A percentile compares a stretch with the other conserved stretches of the same genome.
Evolutionary conservation across 1,140 invertebrate genomes (phyloP).

Genomic region (Drosophila pseudoobscura): DNA sequence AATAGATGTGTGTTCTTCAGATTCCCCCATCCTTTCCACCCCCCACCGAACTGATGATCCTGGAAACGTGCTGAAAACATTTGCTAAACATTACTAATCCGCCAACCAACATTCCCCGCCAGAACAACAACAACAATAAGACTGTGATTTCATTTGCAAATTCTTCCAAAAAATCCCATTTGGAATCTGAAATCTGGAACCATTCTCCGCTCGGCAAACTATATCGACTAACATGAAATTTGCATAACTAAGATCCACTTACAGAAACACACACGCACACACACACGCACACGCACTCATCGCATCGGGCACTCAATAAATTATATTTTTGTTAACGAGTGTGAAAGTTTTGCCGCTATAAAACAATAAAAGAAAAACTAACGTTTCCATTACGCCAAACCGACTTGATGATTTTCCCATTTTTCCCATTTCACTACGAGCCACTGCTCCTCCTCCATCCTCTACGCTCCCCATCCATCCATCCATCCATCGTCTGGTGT

Average conservation of each 20-base stretch:
- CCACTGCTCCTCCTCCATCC: slow-evolving; percentile 8
- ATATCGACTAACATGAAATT: slow-evolving; percentile 22
- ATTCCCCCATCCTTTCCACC: neutral
- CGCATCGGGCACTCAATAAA: slow-evolving; percentile 14
- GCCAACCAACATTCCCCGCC: too few relatives aligned
- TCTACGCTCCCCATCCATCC: neutral
- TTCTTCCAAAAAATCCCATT: neutral
- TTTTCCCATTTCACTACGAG: neutral
- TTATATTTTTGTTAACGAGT: slow-evolving; percentile 56
- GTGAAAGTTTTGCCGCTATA: slow-evolving; percentile 69
- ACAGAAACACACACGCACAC: slow-evolving; percentile 3
- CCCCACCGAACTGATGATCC: slow-evolving; percentile 38
- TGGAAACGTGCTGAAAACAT: slow-evolving; percentile 31
- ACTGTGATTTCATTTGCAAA: slow-evolving; percentile 40
- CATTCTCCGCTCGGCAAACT: neutral
- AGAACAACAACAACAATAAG: slow-evolving; percentile 26
- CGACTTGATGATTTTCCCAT: slow-evolving; percentile 59
- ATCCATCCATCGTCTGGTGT: neutral
- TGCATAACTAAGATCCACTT: slow-evolving; percentile 25
- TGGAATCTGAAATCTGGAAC: slow-evolving; percentile 15
- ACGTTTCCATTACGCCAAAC: slow-evolving; percentile 65
- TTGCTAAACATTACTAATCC: slow-evolving; percentile 3
- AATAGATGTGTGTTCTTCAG: slow-evolving; percentile 28
- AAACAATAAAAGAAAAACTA: slow-evolving; percentile 69
- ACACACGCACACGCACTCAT: slow-evolving; percentile 4